Base-by-base conservation (phyloP, 2,797 vertebrate genomes). In the Lepilemur septentrionalis region DNA sequence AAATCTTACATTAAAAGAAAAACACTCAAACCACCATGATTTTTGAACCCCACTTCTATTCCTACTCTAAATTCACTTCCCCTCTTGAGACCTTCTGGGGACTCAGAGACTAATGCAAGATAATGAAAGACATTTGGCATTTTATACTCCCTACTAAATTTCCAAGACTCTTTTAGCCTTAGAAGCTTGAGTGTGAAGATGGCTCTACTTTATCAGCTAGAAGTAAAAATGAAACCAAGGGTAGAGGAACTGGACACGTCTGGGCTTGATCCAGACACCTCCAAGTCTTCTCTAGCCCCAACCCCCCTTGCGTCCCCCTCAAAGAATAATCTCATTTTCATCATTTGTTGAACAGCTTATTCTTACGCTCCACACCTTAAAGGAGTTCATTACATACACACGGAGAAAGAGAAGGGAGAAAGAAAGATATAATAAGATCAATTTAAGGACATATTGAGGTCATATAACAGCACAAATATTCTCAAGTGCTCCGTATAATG, bases 371-470 rank as follows among this genome's bases (percentile, higher is more conserved):
- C 93, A 84, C 91, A 90, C 89, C 70, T 96, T 75, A 70, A 82
- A 89, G 94, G 96, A 97, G 93, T 96, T 97, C 97, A 95, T 96
- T 95, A 91, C 92, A n/a, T 23, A 76, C 95, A 75, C 82, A 43
- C 59, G 67, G 91, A 95, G 92, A 78, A 92, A 97, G 92, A 86
- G 91, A 95, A 91, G 73, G 67, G 93, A 96, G 89, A 94, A 96
- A 96, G 96, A 91, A 97, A 97, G 95, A 96, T 97, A 96, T 96
- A 98, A 98, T 96, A 97, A 97, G 98, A 98, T 97, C 98, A 97
- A 98, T 98, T 97, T 97, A 98, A 98, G 98, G 98, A 98, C 98
- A 98, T 97, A 98, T 98, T 98, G 98, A 98, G 98, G 98, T 98
- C 98, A 98, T 98, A 97, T 98, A 97, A 97, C 97, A 96, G 97